Evolutionary conservation across 2,113 vertebrate species (phyloP), one percentile per base, ranked within the genome.

Genomic region (Tychaedon coryphoeus): DNA sequence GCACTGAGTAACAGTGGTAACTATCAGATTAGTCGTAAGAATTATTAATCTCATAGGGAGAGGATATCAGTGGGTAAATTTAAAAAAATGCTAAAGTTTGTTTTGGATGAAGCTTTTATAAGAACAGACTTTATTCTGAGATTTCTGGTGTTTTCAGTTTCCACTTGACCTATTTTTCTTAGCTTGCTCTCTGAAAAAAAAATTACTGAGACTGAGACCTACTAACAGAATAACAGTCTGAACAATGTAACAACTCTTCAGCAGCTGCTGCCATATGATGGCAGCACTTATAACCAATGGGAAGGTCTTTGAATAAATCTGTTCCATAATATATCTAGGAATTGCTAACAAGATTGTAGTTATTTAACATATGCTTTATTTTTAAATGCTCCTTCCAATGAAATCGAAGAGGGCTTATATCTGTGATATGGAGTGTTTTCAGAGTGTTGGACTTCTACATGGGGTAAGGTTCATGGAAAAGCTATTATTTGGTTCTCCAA

Each of bases 101-200:
- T 61, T 91, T 82, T 96, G 81, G 70, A 78, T 82, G 13, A 82
- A 72, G 7, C 4, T 88, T 83, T 92, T 70, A 18, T 48, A 85
- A 80, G 29, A 94, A 77, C 19, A 67, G 29, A 28, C 43, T 90
- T 89, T 90, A 25, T 93, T 89, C 65, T 72, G 70, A 78, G 34
- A 78, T 89, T 92, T 78, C 80, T 70, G 24, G 19, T 86, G 47
- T 83, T 96, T 85, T 57, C 62, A 69, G 40, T 62, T 96, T 95
- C 81, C 48, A 38, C 40, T 87, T 91, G 74, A 81, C 70, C 66
- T 90, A 81, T 92, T 93, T 95, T 89, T 82, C 73, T 85, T 69
- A 87, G 40, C 19, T 78, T 87, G 10, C 4, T 85, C 26, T 87
- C 51, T 48, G 70, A 81, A 87, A 18, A 74, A 62, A 64, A 89